phyloP scores from a whole-genome alignment of 2,888 invertebrate species.

The Panopea generosa region DNA sequence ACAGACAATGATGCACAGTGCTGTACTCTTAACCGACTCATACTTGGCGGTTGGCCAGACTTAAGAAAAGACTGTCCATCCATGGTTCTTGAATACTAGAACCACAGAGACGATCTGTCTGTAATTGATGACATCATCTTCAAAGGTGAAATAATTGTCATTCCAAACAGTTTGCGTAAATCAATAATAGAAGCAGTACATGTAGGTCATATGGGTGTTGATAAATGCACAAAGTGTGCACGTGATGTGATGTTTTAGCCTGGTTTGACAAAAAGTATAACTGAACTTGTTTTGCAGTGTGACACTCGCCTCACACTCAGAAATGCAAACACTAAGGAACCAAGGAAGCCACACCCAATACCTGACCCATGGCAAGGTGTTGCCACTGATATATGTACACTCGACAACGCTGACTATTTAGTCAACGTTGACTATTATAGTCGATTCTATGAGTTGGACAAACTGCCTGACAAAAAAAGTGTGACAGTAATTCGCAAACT shows the following conservation, averaged over 20 bases:
- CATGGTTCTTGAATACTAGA: slow-evolving; percentile 15
- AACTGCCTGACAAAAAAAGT: slow-evolving; percentile 35
- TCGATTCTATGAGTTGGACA: slow-evolving; percentile 49
- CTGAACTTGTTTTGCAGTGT: slow-evolving; percentile 45
- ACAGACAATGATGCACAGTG: neutral
- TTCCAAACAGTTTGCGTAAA: slow-evolving; percentile 45
- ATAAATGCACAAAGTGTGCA: slow-evolving; percentile 53
- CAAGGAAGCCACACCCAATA: slow-evolving; percentile 33
- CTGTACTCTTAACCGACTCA: neutral
- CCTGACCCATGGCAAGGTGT: slow-evolving; percentile 58
- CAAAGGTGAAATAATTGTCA: slow-evolving; percentile 35
- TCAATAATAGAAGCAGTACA: slow-evolving; percentile 56
- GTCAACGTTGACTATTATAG: slow-evolving; percentile 53
- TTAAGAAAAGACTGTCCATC: slow-evolving; percentile 4
- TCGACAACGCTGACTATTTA: slow-evolving; percentile 39
- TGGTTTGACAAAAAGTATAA: slow-evolving; percentile 46
- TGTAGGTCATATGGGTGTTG: slow-evolving; percentile 56
- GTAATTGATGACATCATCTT: slow-evolving; percentile 35
- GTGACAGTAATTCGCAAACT: slow-evolving; percentile 39
- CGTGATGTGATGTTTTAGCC: slow-evolving; percentile 64
- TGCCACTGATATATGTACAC: slow-evolving; percentile 52
- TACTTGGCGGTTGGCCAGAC: slow-evolving; percentile 6
- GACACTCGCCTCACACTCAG: slow-evolving; percentile 35
- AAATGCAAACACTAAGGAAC: slow-evolving; percentile 48
- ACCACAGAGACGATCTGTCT: slow-evolving; percentile 35